A percentile compares a stretch with the other conserved stretches of the same genome.
These are phyloP conservation scores for Etia nguti DNA, from an alignment of 2,113 vertebrate species.

Conservation along the genomic window DNA sequence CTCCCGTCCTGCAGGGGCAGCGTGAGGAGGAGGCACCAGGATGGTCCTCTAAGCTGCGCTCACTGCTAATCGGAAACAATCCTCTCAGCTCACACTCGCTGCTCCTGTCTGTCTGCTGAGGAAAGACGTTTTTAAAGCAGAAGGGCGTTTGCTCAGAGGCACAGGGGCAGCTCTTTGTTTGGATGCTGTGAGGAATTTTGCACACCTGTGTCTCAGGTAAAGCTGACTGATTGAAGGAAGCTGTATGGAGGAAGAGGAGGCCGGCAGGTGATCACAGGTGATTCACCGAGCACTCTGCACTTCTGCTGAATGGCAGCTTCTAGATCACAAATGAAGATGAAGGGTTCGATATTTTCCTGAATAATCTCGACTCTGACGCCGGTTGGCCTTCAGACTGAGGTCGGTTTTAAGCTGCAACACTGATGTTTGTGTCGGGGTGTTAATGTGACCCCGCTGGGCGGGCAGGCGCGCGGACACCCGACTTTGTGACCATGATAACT, in stretches of 20 bases:
- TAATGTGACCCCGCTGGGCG: neutral
- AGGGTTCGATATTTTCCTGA: neutral
- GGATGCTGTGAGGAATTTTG: neutral
- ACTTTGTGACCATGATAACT: neutral
- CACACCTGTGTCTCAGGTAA: neutral
- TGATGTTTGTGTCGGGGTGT: neutral
- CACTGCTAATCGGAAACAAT: conserved; percentile 52
- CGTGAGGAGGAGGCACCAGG: neutral
- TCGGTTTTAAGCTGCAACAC: neutral
- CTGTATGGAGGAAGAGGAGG: neutral
- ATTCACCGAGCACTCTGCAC: neutral
- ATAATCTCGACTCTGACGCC: neutral
- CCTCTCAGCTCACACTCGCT: neutral
- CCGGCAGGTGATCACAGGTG: neutral
- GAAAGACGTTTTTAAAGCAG: neutral
- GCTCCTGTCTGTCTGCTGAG: neutral
- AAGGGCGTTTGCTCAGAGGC: neutral
- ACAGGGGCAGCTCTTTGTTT: neutral
- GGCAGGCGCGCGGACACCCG: neutral
- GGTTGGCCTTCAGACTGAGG: neutral
- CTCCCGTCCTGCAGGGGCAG: conserved; percentile 1
- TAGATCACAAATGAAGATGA: neutral
- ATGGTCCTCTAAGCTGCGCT: conserved; percentile 22
- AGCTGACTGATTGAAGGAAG: neutral
- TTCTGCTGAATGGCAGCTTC: neutral